Base-by-base conservation (phyloP, 2,113 vertebrate genomes). In the Sciurus niger region DNA sequence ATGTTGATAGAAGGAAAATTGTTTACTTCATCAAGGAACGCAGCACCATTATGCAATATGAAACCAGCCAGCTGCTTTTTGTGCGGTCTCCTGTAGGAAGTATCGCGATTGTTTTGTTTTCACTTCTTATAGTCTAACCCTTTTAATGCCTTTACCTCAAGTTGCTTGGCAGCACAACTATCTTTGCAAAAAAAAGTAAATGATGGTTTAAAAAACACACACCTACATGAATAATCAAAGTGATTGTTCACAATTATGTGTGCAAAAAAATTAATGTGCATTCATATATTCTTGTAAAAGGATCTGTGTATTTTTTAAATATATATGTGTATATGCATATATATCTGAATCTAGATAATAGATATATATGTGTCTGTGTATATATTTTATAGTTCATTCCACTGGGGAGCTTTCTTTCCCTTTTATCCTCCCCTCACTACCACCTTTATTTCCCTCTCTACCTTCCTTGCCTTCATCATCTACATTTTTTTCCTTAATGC, bases 21-120 rank as follows among this genome's bases (percentile, higher is more conserved):
- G 98, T 98, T 99, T 98, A 98, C 98, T 98, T 98, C 98, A 98
- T 98, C 97, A 93, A 99, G 98, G 99, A 99, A 99, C 99, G 99
- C 99, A 98, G 99, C 99, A 99, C 99, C 99, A 99, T 99, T 99
- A 99, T 99, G 99, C 99, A 99, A 99, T 99, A 99, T 99, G 98
- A 99, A 99, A 99, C 99, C 99, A 99, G 99, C 99, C 99, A 99
- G 99, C 99, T 98, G 98, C 99, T 99, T 98, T 97, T 97, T 97
- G 98, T 97, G 98, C 98, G 95, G 98, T 98, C 98, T 98, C 97
- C 97, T 46, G 80, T 97, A 97, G 98, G 99, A 98, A 98, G 98
- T 95, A 96, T 98, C 96, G 97, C 98, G 13, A 1, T 98, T 89
- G 55, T 98, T 97, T 93, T 94, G 85, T 97, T 98, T 95, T 97